Percentiles rank a stretch among this genome's conserved stretches.
Evolutionary conservation across 2,113 vertebrate genomes (phyloP).

Genomic region (Dipodomys ordii): DNA sequence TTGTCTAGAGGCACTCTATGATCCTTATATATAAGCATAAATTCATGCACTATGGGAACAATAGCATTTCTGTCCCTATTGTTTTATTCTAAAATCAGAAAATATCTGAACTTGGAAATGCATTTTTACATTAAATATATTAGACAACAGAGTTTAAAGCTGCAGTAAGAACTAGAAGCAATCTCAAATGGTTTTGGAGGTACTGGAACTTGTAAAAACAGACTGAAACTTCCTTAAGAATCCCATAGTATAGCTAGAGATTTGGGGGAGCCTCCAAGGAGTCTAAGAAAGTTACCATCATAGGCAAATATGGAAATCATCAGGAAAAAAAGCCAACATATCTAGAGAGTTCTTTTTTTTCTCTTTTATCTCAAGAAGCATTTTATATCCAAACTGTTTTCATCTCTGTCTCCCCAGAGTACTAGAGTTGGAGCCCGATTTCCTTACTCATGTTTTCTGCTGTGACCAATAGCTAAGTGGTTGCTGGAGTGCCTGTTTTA

Average conservation of each 20-base stretch:
- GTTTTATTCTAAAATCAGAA: constrained; percentile 13
- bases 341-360: background rate
- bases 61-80: constrained; percentile 4
- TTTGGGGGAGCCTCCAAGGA: background rate
- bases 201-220: background rate
- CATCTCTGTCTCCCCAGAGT: background rate
- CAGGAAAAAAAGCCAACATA: background rate
- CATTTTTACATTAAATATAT: background rate
- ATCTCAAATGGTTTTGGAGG: background rate
- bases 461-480: background rate
- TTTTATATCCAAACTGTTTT: background rate
- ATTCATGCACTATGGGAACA: background rate
- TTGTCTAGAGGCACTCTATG: background rate
- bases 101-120: constrained; percentile 34
- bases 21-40: background rate
- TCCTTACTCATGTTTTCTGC: background rate
- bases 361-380: background rate
- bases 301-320: background rate
- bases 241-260: background rate
- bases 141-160: background rate
- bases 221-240: constrained; percentile 11
- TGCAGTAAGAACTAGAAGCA: background rate
- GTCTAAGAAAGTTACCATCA: background rate
- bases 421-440: background rate
- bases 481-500: background rate